These are phyloP conservation scores for Drosophila biarmipes DNA, from an alignment of 1,140 invertebrate genomes.

Conservation along the genomic window DNA sequence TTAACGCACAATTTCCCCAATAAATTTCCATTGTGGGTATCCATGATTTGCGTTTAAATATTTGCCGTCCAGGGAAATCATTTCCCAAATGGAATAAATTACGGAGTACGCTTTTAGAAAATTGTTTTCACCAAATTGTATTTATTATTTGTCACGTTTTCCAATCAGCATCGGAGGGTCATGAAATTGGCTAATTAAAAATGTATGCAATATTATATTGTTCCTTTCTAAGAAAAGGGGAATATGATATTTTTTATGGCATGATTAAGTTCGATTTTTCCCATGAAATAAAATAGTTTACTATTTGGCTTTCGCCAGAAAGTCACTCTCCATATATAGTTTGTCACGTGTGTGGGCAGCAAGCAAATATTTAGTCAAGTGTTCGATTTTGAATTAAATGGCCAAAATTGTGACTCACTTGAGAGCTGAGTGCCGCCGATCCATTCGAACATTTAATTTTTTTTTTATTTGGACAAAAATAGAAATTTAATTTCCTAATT, in stretches of 20 bases:
- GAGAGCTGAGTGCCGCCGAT: constrained; percentile 1
- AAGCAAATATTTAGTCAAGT: constrained; percentile 42
- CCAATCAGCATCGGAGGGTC: neutral
- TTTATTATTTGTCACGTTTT: constrained; percentile 23
- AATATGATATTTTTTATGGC: too few species aligned
- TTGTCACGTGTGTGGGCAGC: neutral
- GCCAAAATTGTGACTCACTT: constrained; percentile 23
- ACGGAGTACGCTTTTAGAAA: constrained; percentile 3
- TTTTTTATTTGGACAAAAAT: constrained; percentile 20
- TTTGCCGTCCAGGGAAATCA: constrained; percentile 14
- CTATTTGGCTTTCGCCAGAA: too few species aligned
- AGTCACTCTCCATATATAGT: neutral
- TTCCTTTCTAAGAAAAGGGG: neutral
- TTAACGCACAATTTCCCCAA: constrained; percentile 65
- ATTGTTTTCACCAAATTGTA: constrained; percentile 11
- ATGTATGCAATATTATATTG: neutral
- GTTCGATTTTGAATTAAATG: constrained; percentile 32
- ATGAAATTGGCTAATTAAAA: neutral
- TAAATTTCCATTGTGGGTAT: constrained; percentile 15
- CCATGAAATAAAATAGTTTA: too few species aligned
- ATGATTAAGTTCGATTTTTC: too few species aligned
- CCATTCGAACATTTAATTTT: constrained; percentile 49
- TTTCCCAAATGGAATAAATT: constrained; percentile 34
- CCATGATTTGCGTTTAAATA: constrained; percentile 29
- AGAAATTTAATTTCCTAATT: constrained; percentile 78